Base-by-base conservation (phyloP, 2,888 invertebrate genomes). In the Parnassius glacialis region DNA sequence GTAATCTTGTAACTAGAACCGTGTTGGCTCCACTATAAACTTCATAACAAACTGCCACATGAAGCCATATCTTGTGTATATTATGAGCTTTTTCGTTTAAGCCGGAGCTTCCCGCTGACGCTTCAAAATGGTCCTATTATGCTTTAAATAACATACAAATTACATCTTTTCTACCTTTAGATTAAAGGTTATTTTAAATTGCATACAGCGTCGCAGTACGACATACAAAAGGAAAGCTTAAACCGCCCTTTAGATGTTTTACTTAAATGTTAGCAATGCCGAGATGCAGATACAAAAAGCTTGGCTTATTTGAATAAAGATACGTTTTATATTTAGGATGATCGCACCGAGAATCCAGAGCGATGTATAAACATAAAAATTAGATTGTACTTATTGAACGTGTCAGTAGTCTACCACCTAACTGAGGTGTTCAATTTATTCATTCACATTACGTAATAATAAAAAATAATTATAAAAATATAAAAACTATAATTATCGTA, bases 11-110 rank as follows among this genome's bases (percentile, higher is more conserved):
- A 87, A 85, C 86, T 87, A 87, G 85, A 87, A 84, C 78, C 83
- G 75, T 75, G 79, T 78, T 82, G 82, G 78, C 77, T 81, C 70
- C 82, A 85, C 88, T 84, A 91, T 92, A 92, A 92, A 92, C 84
- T 87, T 86, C 85, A 85, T 87, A 90, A 92, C 89, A 88, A 90
- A 92, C 90, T 89, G 89, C 89, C 87, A 84, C 80, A 80, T 80
- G 79, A 75, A 78, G 83, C 89, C 81, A 85, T 92, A 91, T 92
- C 90, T 91, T 85, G 85, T 85, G 79, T 85, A 89, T 78, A 84
- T 91, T 92, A 92, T 88, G 92, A 90, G 88, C 84, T 83, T 90
- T 90, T 90, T 87, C 87, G 84, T 87, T 87, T 82, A 86, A 85
- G 80, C 79, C 81, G 74, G 78, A 80, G 74, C 74, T 73, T 71